A percentile compares a stretch with the other conserved stretches of the same genome.
These are phyloP conservation scores for Gonocerus acuteangulatus DNA, from an alignment of 2,888 invertebrate species.

Conservation along the genomic window DNA sequence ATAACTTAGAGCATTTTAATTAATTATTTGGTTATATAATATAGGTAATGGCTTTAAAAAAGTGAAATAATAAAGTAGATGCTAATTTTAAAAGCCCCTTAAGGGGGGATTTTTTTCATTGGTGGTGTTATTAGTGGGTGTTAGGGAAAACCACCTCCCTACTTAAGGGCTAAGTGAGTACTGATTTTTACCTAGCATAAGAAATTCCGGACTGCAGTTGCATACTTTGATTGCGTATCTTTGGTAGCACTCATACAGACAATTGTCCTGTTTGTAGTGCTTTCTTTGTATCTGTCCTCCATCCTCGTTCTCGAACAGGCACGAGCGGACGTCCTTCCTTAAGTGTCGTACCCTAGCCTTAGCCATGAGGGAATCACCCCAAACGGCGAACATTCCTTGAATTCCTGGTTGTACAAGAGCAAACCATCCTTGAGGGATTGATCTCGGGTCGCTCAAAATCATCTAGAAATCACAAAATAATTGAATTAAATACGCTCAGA, in stretches of 20 bases:
- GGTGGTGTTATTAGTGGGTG: no score
- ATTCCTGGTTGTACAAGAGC: constrained; percentile 38
- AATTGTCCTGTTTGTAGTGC: constrained; percentile 40
- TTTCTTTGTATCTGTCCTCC: constrained; percentile 30
- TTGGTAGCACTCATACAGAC: constrained; percentile 40
- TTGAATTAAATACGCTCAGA: no score
- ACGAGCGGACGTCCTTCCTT: constrained; percentile 35
- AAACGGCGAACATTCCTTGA: constrained; percentile 38
- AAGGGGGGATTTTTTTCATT: no score
- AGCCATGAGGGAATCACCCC: constrained; percentile 40
- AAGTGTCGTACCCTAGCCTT: constrained; percentile 37
- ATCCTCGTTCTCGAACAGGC: constrained; percentile 39
- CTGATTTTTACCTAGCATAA: constrained; percentile 36
- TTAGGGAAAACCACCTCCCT: no score
- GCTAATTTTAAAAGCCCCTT: no score
- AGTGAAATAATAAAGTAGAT: no score
- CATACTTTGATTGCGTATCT: constrained; percentile 39
- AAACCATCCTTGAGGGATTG: constrained; percentile 39
- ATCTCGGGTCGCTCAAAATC: constrained; percentile 39
- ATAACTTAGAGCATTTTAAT: no score
- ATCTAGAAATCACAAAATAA: no score
- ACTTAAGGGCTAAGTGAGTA: no score
- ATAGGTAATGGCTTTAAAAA: no score
- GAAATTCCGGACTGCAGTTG: constrained; percentile 41
- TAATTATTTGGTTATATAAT: no score